A percentile compares a stretch with the other conserved stretches of the same genome.
phyloP scores from a whole-genome alignment of 2,113 vertebrate species.

The Syrrhaptes paradoxus region DNA sequence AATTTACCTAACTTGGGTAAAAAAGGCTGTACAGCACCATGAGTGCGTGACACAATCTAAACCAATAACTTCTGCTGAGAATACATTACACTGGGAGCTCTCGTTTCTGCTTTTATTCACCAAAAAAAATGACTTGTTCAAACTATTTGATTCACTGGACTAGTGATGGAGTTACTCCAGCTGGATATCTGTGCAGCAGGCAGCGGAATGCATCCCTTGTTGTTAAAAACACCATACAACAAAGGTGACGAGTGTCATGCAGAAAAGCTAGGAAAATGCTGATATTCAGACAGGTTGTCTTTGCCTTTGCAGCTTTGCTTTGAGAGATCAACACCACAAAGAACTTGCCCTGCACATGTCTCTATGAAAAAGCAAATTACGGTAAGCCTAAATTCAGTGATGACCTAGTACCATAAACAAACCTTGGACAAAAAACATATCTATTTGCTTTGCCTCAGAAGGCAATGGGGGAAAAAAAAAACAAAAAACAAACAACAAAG shows the following conservation, averaged over 20 bases:
- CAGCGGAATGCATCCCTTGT: neutral
- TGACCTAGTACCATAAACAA: neutral
- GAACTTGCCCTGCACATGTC: neutral
- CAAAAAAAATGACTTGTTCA: neutral
- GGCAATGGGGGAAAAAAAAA: neutral
- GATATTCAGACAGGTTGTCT: too few relatives aligned
- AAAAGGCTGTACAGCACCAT: neutral
- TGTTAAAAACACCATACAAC: neutral
- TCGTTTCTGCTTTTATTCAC: neutral
- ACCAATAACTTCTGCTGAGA: neutral
- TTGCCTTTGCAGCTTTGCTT: too few relatives aligned
- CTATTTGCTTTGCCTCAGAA: neutral
- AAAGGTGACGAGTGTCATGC: too few relatives aligned
- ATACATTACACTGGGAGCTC: neutral
- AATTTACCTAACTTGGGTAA: neutral
- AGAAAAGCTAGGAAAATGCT: too few relatives aligned
- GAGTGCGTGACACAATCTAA: neutral
- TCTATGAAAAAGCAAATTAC: neutral
- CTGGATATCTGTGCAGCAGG: neutral
- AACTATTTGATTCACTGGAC: neutral
- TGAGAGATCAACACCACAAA: too few relatives aligned
- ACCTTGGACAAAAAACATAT: neutral
- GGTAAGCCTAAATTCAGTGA: neutral
- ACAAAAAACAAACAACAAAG: neutral
- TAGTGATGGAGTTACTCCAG: neutral